Base-by-base conservation (phyloP, 30 jellyfish, hydroid and myxozoan species). In the Mastigias papua region DNA sequence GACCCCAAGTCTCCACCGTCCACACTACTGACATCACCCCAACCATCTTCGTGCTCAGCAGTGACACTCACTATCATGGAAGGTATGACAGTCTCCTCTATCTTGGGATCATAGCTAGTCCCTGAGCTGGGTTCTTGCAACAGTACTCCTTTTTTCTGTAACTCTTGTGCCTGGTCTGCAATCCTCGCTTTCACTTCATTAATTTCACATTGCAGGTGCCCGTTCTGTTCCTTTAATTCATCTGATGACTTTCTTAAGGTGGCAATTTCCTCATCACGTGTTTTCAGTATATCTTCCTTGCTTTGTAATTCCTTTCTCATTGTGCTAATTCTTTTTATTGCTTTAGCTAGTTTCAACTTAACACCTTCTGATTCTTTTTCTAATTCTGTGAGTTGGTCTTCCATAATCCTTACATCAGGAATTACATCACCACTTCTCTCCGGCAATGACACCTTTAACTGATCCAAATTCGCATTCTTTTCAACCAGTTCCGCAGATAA, bases 311-410 rank as follows among this genome's bases (percentile, higher is more conserved):
- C 97, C 37, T 85, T 89, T 64, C 90, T 94, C 93, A 94, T 30
- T 16, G 90, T 78, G 49, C 94, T 97, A 29, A 90, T 66, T 42
- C 86, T 89, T 82, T 94, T 94, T 23, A 94, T 78, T 6, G 94
- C 87, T 42, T 92, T 85, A 17, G 97, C 97, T 1, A 84, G 79
- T 66, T 94, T 94, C 70, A 61, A 1, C 62, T 90, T 94, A 29
- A 89, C 33, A n/a, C 86, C 86, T 48, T 89, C 86, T 8, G 74
- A 50, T 46, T 93, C 97, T 34, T 76, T 69, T 34, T 75, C 87
- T 86, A 72, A 11, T 17, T 31, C 50, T 8, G 20, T 32, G 6
- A 16, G 28, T 1, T 30, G 51, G 69, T 69, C 87, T 69, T 73
- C 81, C 42, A 9, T 33, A 13, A n/a, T 62, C 57, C 15, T 0